Percentiles rank a stretch among this genome's conserved stretches.
Conservation (phyloP, 2,113 vertebrate species). For the Alosa alosa region DNA sequence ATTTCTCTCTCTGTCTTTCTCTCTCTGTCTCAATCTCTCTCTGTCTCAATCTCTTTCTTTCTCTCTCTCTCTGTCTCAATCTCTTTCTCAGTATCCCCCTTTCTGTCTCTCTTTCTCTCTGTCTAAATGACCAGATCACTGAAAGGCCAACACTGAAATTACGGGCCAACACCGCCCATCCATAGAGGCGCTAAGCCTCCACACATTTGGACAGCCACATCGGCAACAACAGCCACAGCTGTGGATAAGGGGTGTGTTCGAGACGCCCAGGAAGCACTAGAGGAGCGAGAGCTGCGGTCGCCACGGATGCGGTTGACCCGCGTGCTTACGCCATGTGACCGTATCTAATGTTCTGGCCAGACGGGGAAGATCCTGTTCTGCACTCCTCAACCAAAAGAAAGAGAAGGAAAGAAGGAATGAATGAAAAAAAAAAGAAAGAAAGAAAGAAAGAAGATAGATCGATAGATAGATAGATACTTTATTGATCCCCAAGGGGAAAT, state of each 20-base stretch:
- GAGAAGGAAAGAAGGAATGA: conserved; percentile 36
- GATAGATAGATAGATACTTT: conserved; percentile 15
- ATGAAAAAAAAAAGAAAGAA: not conserved
- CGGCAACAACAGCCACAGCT: not conserved
- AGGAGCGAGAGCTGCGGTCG: not conserved
- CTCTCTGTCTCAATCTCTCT: not conserved
- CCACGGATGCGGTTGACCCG: not conserved
- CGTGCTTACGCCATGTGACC: not conserved
- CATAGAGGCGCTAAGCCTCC: not conserved
- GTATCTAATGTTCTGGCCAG: not conserved
- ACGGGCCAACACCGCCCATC: not conserved
- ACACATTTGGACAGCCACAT: not conserved
- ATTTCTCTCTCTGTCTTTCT: not conserved
- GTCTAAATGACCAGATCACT: not conserved
- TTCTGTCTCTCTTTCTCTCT: not conserved
- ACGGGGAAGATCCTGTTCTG: not conserved
- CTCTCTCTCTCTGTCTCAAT: not conserved
- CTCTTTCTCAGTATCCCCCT: conserved; percentile 26
- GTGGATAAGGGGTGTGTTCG: not conserved
- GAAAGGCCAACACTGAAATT: not conserved
- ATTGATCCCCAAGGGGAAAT: too few relatives aligned
- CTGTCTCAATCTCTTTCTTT: not conserved
- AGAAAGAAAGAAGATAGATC: not conserved
- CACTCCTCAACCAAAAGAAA: not conserved
- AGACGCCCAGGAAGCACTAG: not conserved